Conservation (phyloP, 64 coral and sea anemone species). For the Montipora cactus region DNA sequence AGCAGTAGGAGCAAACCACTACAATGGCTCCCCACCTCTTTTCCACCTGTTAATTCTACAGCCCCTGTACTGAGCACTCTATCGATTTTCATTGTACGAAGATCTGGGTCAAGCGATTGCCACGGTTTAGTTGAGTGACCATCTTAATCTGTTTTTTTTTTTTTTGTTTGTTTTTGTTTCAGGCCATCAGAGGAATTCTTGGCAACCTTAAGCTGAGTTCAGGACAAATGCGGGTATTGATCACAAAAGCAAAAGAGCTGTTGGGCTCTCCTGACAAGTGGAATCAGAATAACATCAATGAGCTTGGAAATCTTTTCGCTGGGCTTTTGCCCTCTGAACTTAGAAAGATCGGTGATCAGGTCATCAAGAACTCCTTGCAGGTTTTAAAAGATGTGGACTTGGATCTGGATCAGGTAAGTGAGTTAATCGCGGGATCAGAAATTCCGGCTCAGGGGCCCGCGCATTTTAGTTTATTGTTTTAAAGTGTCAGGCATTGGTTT, state of each 20-base stretch:
- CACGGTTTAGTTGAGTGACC: too few relatives aligned
- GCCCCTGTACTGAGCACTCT: too few relatives aligned
- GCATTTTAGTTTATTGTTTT: too few relatives aligned
- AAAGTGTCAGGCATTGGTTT: too few relatives aligned
- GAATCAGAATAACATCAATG: conserved; percentile 73
- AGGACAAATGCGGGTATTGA: conserved; percentile 70
- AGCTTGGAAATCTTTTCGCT: conserved; percentile 73
- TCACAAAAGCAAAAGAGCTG: conserved; percentile 70
- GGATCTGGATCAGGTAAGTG: conserved; percentile 79
- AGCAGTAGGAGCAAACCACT: too few relatives aligned
- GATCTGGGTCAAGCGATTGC: too few relatives aligned
- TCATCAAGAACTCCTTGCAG: conserved; percentile 64
- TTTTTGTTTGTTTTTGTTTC: background rate
- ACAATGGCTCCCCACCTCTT: too few relatives aligned
- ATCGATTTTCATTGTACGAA: too few relatives aligned
- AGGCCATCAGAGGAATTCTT: conserved; percentile 61
- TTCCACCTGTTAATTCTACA: too few relatives aligned
- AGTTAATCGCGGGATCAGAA: too few relatives aligned
- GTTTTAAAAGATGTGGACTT: conserved; percentile 76
- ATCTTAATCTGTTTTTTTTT: too few relatives aligned
- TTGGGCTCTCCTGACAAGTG: conserved; percentile 82
- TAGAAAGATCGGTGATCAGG: conserved; percentile 73
- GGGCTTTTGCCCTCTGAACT: conserved; percentile 88
- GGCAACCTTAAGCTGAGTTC: conserved; percentile 67
- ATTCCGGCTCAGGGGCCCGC: too few relatives aligned